Percentiles rank a stretch among this genome's conserved stretches.
phyloP scores from a whole-genome alignment of 2,113 vertebrate genomes.

The Tenrec ecaudatus region DNA sequence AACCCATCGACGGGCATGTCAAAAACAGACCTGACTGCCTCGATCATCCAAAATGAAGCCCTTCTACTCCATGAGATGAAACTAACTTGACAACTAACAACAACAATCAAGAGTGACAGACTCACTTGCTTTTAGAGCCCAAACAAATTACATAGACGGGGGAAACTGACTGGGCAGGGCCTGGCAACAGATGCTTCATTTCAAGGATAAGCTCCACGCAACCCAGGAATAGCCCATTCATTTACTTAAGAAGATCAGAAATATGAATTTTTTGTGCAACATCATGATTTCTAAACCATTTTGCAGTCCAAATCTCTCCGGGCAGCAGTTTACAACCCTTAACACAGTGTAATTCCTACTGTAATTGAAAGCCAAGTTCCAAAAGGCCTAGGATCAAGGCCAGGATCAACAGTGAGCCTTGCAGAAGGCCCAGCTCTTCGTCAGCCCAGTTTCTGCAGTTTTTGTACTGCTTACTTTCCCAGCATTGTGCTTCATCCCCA shows the following conservation, averaged over 20 bases:
- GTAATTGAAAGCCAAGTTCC: neutral
- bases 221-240: too few relatives aligned
- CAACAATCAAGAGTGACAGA: neutral
- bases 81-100: neutral
- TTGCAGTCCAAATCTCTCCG: neutral
- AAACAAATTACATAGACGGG: neutral
- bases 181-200: neutral
- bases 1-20: neutral
- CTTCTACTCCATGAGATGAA: neutral
- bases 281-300: neutral
- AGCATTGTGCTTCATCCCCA: accelerated
- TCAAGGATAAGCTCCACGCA: too few relatives aligned
- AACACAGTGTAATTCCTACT: neutral
- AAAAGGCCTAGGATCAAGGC: neutral
- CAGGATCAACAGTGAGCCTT: neutral
- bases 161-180: neutral
- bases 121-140: neutral
- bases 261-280: neutral
- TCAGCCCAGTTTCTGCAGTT: neutral
- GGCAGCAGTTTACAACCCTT: neutral
- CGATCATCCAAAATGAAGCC: neutral
- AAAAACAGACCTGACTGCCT: neutral
- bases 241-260: neutral
- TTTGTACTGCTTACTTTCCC: accelerated
- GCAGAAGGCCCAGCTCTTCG: accelerated